Evolutionary conservation across 2,797 vertebrate species (phyloP).

Genomic region (Lutjanus argentimaculatus): DNA sequence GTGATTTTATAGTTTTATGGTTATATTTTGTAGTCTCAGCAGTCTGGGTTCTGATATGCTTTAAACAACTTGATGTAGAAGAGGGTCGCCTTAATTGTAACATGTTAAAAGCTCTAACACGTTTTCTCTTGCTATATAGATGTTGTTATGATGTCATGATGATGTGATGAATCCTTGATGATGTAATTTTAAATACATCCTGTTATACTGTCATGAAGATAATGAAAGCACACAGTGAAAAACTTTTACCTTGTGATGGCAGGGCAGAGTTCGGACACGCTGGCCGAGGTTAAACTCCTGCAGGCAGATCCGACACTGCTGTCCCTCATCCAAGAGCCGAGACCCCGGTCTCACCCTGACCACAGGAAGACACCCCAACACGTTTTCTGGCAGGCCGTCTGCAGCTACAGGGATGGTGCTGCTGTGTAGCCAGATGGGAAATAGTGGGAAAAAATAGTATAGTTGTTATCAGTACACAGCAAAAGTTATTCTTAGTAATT

Average conservation of each 20-base stretch:
- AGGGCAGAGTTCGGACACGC: slow-evolving; percentile 78
- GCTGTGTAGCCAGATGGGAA: not conserved
- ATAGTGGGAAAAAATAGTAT: not conserved
- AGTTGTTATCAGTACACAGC: no score
- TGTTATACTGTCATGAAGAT: not conserved
- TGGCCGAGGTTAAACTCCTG: slow-evolving; percentile 81
- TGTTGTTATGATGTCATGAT: no score
- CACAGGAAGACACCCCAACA: slow-evolving; percentile 72
- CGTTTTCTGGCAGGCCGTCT: slow-evolving; percentile 59
- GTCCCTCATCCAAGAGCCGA: slow-evolving; percentile 80
- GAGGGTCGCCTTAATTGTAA: no score
- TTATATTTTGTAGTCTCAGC: no score
- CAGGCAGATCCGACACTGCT: slow-evolving; percentile 86
- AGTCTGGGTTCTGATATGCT: no score
- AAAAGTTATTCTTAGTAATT: not conserved
- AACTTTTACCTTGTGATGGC: slow-evolving; percentile 85
- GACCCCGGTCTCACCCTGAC: slow-evolving; percentile 74
- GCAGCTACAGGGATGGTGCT: not conserved
- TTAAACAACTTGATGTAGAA: no score
- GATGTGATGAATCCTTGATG: no score
- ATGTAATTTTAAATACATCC: not conserved
- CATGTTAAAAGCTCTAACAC: no score
- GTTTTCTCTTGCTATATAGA: no score
- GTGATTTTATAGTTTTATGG: no score
- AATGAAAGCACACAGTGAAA: not conserved